A percentile compares a stretch with the other conserved stretches of the same genome.
phyloP scores from a whole-genome alignment of 2,113 vertebrate species.

The Epinephelus moara region DNA sequence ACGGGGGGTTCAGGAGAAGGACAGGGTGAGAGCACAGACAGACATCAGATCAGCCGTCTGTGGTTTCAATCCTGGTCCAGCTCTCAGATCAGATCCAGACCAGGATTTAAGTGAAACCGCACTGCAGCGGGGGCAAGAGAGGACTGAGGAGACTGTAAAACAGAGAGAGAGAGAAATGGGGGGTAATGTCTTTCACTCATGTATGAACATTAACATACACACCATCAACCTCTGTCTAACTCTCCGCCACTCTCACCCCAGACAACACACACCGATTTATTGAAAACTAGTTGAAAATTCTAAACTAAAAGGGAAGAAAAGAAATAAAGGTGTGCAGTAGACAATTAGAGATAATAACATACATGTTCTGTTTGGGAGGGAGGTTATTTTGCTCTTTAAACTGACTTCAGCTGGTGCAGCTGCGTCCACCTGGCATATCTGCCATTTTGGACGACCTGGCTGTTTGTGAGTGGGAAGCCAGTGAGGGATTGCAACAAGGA shows the following conservation, averaged over 20 bases:
- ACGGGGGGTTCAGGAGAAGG: background rate
- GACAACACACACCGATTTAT: background rate
- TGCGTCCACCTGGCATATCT: no score
- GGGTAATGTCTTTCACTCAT: conserved; percentile 10
- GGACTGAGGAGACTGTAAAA: conserved; percentile 45
- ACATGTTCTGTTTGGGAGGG: no score
- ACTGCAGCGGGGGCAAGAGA: conserved; percentile 44
- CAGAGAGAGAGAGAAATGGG: conserved; percentile 3
- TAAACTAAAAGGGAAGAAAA: no score
- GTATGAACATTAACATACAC: conserved; percentile 29
- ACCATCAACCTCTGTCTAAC: background rate
- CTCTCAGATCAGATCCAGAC: conserved; percentile 25
- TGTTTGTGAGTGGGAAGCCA: background rate
- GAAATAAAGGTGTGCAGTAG: no score
- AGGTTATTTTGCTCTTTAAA: no score
- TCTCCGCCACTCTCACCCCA: background rate
- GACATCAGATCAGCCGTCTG: background rate
- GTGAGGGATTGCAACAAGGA: background rate
- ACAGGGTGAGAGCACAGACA: background rate
- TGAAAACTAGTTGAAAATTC: no score
- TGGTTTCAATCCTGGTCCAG: conserved; percentile 47
- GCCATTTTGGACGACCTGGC: background rate
- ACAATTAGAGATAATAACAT: no score
- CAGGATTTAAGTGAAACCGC: conserved; percentile 40
- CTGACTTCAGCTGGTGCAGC: no score